Base-by-base conservation (phyloP, 2,888 invertebrate species). In the Lasioglossum lativentre region DNA sequence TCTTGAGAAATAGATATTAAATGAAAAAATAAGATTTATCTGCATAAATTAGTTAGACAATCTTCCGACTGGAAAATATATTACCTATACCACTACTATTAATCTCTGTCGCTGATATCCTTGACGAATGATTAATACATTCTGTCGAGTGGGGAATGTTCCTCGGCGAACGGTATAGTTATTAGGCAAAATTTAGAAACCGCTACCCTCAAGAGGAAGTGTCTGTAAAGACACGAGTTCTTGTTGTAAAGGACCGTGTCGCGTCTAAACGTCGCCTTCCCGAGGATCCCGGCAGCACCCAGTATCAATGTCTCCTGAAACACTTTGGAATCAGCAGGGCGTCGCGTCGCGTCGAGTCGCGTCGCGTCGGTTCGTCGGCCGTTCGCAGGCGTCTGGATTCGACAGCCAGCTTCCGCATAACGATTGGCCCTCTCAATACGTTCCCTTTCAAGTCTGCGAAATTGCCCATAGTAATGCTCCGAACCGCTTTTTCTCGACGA, bases 241-340 rank as follows among this genome's bases (percentile, higher is more conserved):
- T 78, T 59, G 66, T 86, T 72, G 82, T 80, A 38, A 52, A 74
- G 66, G 75, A 81, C 66, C 72, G 56, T 78, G 88, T 83, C 89
- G 85, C 89, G 89, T 79, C 89, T 89, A 86, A 78, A 68, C 79
- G 89, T 89, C 89, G 89, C 89, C 89, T 71, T 71, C 74, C 72
- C 70, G 72, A 87, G 66, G 82, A 78, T 79, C 78, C 45, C 38
- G 27, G 27, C 71, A 71, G 23, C 80, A 73, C 47, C 52, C 38
- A 45, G 75, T 86, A 86, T 86, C 87, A 66, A 82, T 80, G 87
- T 80, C 85, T 82, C 81, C 78, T 68, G 74, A 86, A 68, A 86
- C 81, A 88, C 86, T 89, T 88, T 66, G 73, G 73, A 68, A 86
- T 42, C 84, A 82, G 74, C 70, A 16, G 72, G 89, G 75, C 86